Percentiles rank a stretch among this genome's conserved stretches.
Evolutionary conservation across 2,888 invertebrate species (phyloP).

Genomic region (Palloptera scutellata): DNA sequence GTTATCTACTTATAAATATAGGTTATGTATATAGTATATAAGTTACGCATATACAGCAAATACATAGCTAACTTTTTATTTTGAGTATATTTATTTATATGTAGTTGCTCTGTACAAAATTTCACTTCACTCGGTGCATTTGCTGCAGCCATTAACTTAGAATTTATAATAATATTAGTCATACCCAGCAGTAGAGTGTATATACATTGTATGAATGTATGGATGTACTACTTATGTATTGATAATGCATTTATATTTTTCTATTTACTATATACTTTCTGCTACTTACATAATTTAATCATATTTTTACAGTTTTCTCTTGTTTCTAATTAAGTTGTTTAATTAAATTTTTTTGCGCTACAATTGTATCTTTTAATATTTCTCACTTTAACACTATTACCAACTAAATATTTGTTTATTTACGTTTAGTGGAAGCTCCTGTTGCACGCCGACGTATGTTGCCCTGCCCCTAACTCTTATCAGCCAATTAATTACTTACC

Average conservation of each 20-base stretch:
- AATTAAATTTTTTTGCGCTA: conserved; percentile 9
- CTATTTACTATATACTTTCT: conserved; percentile 1
- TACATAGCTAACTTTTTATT: conserved; percentile 3
- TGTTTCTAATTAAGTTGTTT: neutral
- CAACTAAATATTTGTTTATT: conserved; percentile 19
- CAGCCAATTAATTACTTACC: no score
- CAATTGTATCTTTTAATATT: neutral
- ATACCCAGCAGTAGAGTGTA: neutral
- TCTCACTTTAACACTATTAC: conserved; percentile 12
- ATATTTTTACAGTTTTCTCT: neutral
- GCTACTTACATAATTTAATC: neutral
- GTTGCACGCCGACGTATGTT: conserved; percentile 52
- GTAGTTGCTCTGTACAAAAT: neutral
- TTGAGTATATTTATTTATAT: no score
- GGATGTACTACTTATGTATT: no score
- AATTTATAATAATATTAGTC: no score
- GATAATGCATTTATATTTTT: conserved; percentile 5
- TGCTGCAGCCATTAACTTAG: neutral
- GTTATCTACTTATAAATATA: neutral
- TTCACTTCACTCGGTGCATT: neutral
- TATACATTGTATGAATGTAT: neutral
- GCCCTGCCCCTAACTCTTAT: no score
- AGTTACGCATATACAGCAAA: neutral
- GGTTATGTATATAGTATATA: no score
- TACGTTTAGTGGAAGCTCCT: conserved; percentile 61